phyloP scores from a whole-genome alignment of 2,888 invertebrate species.

The Ernsta delagoae region DNA sequence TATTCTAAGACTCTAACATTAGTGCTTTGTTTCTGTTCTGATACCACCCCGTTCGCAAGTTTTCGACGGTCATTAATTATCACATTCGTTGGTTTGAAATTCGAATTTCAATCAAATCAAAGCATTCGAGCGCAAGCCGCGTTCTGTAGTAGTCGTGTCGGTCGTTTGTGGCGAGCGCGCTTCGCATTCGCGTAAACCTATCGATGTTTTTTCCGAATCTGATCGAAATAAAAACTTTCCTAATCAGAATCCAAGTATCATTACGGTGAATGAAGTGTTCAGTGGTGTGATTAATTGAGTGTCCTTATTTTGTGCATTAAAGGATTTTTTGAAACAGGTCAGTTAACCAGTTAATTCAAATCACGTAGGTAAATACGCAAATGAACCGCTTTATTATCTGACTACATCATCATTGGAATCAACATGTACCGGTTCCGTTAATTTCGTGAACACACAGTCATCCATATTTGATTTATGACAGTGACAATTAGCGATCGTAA shows the following conservation, averaged over 20 bases:
- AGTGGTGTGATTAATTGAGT: neutral
- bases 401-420: slow-evolving; percentile 25
- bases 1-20: too few species aligned
- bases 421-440: slow-evolving; percentile 52
- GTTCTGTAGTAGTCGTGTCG: slow-evolving; percentile 63
- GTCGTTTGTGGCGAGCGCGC: slow-evolving; percentile 37
- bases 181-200: slow-evolving; percentile 49
- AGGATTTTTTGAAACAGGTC: slow-evolving; percentile 42
- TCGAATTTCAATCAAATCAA: neutral
- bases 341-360: slow-evolving; percentile 41
- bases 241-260: too few species aligned
- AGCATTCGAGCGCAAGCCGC: slow-evolving; percentile 74
- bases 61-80: slow-evolving; percentile 8
- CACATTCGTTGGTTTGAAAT: too few species aligned
- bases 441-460: slow-evolving; percentile 48
- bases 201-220: slow-evolving; percentile 51
- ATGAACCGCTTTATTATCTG: slow-evolving; percentile 24
- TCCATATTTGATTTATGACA: slow-evolving; percentile 49
- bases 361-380: slow-evolving; percentile 32
- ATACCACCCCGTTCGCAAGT: slow-evolving; percentile 1
- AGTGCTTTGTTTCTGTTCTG: neutral
- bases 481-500: slow-evolving; percentile 34
- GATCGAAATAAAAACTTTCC: too few species aligned
- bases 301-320: slow-evolving; percentile 13
- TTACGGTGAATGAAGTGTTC: slow-evolving; percentile 9